phyloP scores from a whole-genome alignment of 2,113 vertebrate genomes.

The Lota lota region DNA sequence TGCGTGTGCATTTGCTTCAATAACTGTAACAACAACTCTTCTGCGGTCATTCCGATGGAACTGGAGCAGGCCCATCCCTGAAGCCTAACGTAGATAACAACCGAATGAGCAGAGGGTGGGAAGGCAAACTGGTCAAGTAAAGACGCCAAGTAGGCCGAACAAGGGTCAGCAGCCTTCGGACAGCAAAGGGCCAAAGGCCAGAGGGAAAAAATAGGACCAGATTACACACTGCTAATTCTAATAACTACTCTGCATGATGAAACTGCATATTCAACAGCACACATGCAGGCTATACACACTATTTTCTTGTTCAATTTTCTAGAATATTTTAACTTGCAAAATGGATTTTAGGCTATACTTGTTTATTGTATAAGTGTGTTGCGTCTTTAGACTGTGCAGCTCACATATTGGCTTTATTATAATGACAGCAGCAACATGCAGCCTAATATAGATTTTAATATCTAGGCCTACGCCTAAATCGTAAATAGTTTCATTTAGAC shows the following conservation, averaged over 20 bases:
- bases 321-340: too few relatives aligned
- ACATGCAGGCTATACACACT: background rate
- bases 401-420: too few relatives aligned
- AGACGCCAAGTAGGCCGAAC: background rate
- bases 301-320: background rate
- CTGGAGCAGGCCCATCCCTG: background rate
- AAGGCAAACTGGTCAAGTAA: background rate
- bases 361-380: too few relatives aligned
- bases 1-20: background rate
- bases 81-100: background rate
- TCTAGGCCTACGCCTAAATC: too few relatives aligned
- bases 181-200: slow-evolving; percentile 25
- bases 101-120: background rate
- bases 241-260: slow-evolving; percentile 20
- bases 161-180: background rate
- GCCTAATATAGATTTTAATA: too few relatives aligned
- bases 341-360: too few relatives aligned
- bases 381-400: too few relatives aligned
- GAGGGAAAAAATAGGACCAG: slow-evolving; percentile 27
- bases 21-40: background rate
- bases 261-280: background rate
- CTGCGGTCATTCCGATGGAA: background rate
- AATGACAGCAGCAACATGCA: too few relatives aligned
- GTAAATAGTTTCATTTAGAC: too few relatives aligned
- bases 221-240: slow-evolving; percentile 46